Evolutionary conservation across 2,113 vertebrate species (phyloP).

Genomic region (Natator depressus): DNA sequence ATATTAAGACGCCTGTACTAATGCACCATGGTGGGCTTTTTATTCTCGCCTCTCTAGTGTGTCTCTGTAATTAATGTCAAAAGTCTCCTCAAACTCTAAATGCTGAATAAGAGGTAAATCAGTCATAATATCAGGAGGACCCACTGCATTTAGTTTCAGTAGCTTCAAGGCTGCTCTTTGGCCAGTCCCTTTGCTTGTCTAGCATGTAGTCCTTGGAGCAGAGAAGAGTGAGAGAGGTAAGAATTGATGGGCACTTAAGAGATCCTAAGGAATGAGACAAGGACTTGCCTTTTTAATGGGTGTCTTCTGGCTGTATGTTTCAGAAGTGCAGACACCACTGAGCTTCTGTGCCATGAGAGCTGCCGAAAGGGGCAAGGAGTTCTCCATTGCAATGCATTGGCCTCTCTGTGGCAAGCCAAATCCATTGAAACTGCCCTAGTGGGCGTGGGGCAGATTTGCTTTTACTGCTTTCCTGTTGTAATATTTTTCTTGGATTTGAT

Average conservation of each 20-base stretch:
- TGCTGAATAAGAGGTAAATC: background rate
- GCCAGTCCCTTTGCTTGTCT: background rate
- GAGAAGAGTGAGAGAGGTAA: background rate
- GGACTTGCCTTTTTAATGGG: background rate
- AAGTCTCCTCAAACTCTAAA: background rate
- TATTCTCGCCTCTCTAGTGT: background rate
- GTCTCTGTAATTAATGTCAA: background rate
- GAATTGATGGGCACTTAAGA: fast-evolving
- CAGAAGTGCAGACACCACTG: background rate
- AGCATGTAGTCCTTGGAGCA: fast-evolving
- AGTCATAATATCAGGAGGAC: background rate
- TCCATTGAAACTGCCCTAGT: no score
- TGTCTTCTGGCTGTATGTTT: background rate
- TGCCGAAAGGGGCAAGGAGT: no score
- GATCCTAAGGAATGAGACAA: background rate
- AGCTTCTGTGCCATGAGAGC: background rate
- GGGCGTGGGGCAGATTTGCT: no score
- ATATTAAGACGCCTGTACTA: background rate
- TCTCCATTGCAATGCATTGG: no score
- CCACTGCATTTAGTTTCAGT: background rate
- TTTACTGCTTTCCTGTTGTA: no score
- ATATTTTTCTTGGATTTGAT: no score
- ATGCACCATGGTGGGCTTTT: background rate
- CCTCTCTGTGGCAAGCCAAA: no score
- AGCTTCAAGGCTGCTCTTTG: background rate